A percentile compares a stretch with the other conserved stretches of the same genome.
Conservation (phyloP, 2,888 invertebrate genomes). For the Luperina nickerlii region DNA sequence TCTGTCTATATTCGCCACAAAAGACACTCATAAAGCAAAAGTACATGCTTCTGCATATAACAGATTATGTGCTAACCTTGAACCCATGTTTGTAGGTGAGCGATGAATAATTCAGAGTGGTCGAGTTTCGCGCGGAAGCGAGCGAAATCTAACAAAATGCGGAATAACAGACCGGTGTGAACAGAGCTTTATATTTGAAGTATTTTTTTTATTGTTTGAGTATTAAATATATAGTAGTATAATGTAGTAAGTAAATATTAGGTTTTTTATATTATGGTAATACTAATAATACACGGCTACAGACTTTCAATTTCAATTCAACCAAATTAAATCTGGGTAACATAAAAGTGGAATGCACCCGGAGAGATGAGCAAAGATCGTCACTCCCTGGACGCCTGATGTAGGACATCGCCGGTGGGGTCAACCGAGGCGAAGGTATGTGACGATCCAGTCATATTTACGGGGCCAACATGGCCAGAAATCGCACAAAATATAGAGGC, state of each 20-base stretch:
- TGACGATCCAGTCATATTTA: neutral
- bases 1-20: neutral
- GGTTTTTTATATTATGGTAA: neutral
- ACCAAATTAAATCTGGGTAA: neutral
- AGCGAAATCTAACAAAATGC: slow-evolving; percentile 12
- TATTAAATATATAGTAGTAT: neutral
- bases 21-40: slow-evolving; percentile 15
- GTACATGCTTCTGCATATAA: slow-evolving; percentile 31
- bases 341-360: neutral
- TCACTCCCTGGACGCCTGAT: neutral
- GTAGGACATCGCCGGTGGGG: neutral
- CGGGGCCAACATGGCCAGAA: neutral
- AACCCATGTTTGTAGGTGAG: slow-evolving; percentile 54
- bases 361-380: neutral
- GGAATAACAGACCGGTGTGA: slow-evolving; percentile 11
- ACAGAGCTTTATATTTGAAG: slow-evolving; percentile 24
- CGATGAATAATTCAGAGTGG: slow-evolving; percentile 50
- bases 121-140: slow-evolving; percentile 29
- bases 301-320: neutral
- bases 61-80: slow-evolving; percentile 49
- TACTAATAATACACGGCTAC: neutral
- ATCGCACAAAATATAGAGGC: neutral
- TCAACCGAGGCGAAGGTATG: neutral
- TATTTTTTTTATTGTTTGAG: slow-evolving; percentile 7
- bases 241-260: neutral